Conservation (phyloP, 2,888 invertebrate genomes). For the Mythimna ferrago region DNA sequence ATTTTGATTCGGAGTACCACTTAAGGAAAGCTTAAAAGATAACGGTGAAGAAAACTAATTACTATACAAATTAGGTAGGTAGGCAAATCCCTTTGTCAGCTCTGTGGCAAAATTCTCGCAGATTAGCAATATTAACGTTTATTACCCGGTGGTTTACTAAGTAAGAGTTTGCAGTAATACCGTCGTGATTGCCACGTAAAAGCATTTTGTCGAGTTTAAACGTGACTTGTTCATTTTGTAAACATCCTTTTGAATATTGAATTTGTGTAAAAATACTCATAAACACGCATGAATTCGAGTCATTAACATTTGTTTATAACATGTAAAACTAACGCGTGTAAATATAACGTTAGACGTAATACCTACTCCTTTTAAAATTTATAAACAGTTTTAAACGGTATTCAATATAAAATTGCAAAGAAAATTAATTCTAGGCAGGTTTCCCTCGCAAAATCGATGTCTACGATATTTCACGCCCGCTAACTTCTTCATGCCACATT, state of each 20-base stretch:
- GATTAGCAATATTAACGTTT: conserved; percentile 57
- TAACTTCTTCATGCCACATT: conserved; percentile 81
- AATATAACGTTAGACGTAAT: conserved; percentile 17
- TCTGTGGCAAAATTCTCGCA: conserved; percentile 36
- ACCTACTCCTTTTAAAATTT: conserved; percentile 20
- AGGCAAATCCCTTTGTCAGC: conserved; percentile 44
- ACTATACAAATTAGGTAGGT: conserved; percentile 24
- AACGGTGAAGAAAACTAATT: conserved; percentile 36
- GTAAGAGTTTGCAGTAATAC: conserved; percentile 49
- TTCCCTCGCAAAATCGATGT: conserved; percentile 72
- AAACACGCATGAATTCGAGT: conserved; percentile 19
- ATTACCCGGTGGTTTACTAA: conserved; percentile 53
- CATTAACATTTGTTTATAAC: conserved; percentile 21
- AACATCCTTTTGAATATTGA: conserved; percentile 32
- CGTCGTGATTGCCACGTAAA: conserved; percentile 53
- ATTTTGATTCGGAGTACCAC: conserved; percentile 18
- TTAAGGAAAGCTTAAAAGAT: conserved; percentile 31
- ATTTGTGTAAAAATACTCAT: conserved; percentile 36
- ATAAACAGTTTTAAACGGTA: conserved; percentile 55
- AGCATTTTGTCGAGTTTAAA: conserved; percentile 37
- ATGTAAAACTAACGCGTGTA: conserved; percentile 6
- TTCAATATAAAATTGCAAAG: conserved; percentile 67
- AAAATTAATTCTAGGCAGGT: conserved; percentile 70
- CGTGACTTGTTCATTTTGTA: conserved; percentile 46
- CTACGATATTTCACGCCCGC: conserved; percentile 81